Percentiles rank a stretch among this genome's conserved stretches.
These are phyloP conservation scores for Halotydeus destructor DNA, from an alignment of 1,140 invertebrate species.

Conservation along the genomic window DNA sequence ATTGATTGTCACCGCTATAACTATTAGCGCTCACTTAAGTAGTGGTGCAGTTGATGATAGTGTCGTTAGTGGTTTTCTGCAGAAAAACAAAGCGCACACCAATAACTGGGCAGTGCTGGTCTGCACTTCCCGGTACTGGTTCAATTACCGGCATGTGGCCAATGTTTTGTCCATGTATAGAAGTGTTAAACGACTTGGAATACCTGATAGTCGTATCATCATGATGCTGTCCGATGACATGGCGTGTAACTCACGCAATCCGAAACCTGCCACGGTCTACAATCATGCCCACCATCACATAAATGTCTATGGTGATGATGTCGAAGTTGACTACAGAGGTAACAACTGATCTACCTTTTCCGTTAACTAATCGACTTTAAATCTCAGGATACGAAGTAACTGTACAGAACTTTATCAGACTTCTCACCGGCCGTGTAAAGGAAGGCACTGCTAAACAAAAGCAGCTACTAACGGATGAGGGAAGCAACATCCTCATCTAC, in stretches of 20 bases:
- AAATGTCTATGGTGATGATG: slow-evolving; percentile 97
- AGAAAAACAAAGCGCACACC: slow-evolving; percentile 5
- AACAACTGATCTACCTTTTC: slow-evolving; percentile 37
- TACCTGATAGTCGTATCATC: slow-evolving; percentile 48
- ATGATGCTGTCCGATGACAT: slow-evolving; percentile 80
- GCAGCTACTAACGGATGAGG: slow-evolving; percentile 75
- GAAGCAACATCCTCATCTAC: slow-evolving; percentile 88
- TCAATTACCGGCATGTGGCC: slow-evolving; percentile 96
- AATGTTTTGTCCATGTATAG: slow-evolving; percentile 96
- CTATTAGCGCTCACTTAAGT: too few species aligned
- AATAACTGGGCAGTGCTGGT: slow-evolving; percentile 99
- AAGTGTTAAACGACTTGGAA: slow-evolving; percentile 88
- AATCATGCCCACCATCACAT: slow-evolving; percentile 95
- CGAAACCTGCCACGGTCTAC: slow-evolving; percentile 88
- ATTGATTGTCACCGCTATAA: too few species aligned
- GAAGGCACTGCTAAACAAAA: slow-evolving; percentile 84
- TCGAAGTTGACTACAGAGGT: slow-evolving; percentile 97
- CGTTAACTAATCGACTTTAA: not conserved
- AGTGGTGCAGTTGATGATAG: too few species aligned
- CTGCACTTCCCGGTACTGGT: slow-evolving; percentile 96
- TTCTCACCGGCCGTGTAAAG: slow-evolving; percentile 74
- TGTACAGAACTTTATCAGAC: slow-evolving; percentile 91
- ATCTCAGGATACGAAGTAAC: slow-evolving; percentile 41
- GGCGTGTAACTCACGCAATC: slow-evolving; percentile 96
- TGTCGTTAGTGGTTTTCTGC: too few species aligned